These are phyloP conservation scores for Leptothorax acervorum DNA, from an alignment of 2,888 invertebrate genomes.

Conservation along the genomic window DNA sequence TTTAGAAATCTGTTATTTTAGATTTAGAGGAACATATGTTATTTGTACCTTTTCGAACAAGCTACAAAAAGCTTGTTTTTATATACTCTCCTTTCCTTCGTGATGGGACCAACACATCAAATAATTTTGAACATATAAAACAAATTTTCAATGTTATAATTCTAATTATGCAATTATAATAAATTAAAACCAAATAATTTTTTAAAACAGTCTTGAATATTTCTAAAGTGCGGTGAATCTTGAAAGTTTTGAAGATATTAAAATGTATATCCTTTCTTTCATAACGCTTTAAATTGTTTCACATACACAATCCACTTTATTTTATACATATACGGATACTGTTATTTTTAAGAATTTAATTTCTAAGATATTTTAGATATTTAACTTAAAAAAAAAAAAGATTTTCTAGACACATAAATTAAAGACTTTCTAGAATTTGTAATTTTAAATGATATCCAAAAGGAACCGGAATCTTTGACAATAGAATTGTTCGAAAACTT, in stretches of 20 bases:
- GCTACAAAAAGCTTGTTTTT: not conserved
- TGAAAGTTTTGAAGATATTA: not conserved
- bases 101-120: constrained; percentile 3
- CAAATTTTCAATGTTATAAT: not conserved
- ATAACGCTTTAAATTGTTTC: not conserved
- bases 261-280: not conserved
- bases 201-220: not conserved
- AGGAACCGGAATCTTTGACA: not conserved
- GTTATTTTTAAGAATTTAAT: not conserved
- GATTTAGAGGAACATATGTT: not conserved
- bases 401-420: not conserved
- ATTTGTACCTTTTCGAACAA: not conserved
- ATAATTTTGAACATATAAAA: not conserved
- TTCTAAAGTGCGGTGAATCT: not conserved
- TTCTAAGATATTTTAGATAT: not conserved
- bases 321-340: not conserved
- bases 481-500: not conserved
- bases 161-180: not conserved
- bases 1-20: not conserved
- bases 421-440: not conserved
- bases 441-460: not conserved
- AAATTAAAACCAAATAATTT: not conserved
- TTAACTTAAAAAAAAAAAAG: not conserved
- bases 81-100: not conserved
- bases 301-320: not conserved